Percentiles rank a stretch among this genome's conserved stretches.
These are phyloP conservation scores for Anguilla obscura DNA, from an alignment of 2,797 vertebrate species.

Conservation along the genomic window DNA sequence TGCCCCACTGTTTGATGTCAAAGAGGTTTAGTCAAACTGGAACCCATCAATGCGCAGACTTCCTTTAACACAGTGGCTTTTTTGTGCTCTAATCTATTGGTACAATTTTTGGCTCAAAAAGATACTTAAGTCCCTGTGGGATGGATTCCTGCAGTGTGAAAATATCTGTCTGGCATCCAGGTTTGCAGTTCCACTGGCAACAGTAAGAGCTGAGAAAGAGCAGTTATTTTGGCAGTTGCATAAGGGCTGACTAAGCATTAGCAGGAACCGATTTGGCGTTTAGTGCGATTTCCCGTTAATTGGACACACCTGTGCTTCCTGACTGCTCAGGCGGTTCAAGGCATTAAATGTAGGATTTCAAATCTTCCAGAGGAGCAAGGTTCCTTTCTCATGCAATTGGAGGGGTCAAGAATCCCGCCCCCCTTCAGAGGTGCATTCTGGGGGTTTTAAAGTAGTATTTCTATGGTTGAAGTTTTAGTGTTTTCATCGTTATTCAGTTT, in stretches of 20 bases:
- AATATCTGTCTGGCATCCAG: not conserved
- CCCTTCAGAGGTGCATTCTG: not conserved
- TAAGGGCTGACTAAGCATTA: not conserved
- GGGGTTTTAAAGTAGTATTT: not conserved
- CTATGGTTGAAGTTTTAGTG: too few species aligned
- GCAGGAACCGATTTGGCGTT: not conserved
- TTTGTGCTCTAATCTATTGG: not conserved
- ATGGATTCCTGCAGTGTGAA: not conserved
- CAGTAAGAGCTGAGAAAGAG: not conserved
- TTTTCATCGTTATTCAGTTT: too few species aligned
- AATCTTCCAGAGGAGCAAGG: not conserved
- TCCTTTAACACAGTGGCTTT: not conserved
- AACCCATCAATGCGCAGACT: not conserved
- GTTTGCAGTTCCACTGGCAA: not conserved
- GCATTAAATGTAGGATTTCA: not conserved
- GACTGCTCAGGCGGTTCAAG: not conserved
- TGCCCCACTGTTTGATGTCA: not conserved
- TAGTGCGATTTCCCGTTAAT: not conserved
- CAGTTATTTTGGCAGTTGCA: not conserved
- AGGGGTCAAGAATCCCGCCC: not conserved
- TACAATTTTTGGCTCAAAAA: not conserved
- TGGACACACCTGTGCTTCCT: not conserved
- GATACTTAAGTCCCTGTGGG: not conserved
- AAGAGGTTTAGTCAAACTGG: not conserved
- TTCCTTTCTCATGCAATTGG: not conserved